A percentile compares a stretch with the other conserved stretches of the same genome.
Conservation (phyloP, 2,113 vertebrate species). For the Hypomesus transpacificus region DNA sequence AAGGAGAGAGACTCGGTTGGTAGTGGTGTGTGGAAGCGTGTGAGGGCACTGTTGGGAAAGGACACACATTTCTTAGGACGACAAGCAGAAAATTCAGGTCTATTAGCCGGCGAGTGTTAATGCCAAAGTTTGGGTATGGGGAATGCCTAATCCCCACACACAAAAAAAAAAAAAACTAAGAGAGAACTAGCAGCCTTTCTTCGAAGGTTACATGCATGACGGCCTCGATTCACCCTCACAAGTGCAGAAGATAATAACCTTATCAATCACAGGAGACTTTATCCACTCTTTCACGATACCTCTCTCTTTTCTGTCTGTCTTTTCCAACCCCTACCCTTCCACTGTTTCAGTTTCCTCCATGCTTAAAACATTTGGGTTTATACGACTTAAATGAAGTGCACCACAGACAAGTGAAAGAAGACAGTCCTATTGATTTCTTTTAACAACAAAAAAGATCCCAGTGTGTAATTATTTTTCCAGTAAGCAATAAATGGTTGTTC, state of each 20-base stretch:
- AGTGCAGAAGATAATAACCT: slow-evolving; percentile 64
- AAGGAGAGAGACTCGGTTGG: too few relatives aligned
- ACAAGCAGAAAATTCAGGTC: slow-evolving; percentile 66
- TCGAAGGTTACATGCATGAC: slow-evolving; percentile 59
- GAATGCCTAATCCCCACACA: slow-evolving; percentile 38
- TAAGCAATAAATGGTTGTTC: too few relatives aligned
- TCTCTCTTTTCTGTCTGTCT: slow-evolving; percentile 5
- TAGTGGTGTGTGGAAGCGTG: slow-evolving; percentile 35
- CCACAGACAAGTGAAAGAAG: too few relatives aligned
- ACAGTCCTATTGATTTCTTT: too few relatives aligned
- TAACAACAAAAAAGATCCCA: too few relatives aligned
- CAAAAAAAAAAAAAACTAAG: slow-evolving; percentile 30
- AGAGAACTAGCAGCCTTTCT: slow-evolving; percentile 35
- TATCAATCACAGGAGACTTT: slow-evolving; percentile 65
- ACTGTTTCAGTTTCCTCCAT: not conserved
- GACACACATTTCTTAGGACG: slow-evolving; percentile 66
- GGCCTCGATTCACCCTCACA: slow-evolving; percentile 61
- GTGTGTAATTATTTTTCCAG: too few relatives aligned
- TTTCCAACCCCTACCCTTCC: slow-evolving; percentile 18
- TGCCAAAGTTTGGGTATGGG: slow-evolving; percentile 57
- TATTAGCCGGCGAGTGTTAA: slow-evolving; percentile 66
- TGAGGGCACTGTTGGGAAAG: slow-evolving; percentile 56
- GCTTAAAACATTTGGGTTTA: too few relatives aligned
- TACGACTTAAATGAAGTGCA: too few relatives aligned
- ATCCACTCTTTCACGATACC: slow-evolving; percentile 19